Conservation (phyloP, 2,888 invertebrate genomes). For the Netelia fuscicornis region DNA sequence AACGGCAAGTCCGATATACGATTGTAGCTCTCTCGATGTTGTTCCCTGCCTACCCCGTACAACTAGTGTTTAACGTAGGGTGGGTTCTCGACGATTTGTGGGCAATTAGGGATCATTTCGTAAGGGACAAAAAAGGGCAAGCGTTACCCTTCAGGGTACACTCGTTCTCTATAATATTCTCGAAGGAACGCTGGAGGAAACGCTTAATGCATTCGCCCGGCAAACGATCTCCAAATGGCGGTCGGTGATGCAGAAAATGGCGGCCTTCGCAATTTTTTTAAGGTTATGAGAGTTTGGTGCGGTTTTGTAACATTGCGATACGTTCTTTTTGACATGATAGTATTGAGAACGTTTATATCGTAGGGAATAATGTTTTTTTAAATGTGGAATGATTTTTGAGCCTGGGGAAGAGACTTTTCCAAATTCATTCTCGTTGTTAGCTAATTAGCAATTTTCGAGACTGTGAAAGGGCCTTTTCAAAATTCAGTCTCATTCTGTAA, state of each 20-base stretch:
- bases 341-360: neutral
- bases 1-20: slow-evolving; percentile 48
- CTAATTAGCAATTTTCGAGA: neutral
- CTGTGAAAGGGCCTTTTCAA: neutral
- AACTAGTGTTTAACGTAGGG: slow-evolving; percentile 58
- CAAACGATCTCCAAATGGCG: neutral
- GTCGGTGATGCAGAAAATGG: neutral
- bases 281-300: neutral
- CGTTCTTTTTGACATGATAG: neutral
- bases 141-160: slow-evolving; percentile 23
- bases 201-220: neutral
- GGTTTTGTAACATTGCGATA: neutral
- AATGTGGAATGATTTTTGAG: neutral
- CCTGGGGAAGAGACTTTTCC: neutral
- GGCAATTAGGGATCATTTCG: slow-evolving; percentile 81
- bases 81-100: slow-evolving; percentile 80
- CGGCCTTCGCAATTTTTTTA: neutral
- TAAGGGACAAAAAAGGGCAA: slow-evolving; percentile 54
- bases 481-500: slow-evolving; percentile 1
- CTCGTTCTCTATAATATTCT: slow-evolving; percentile 9
- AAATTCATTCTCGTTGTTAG: neutral
- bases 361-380: neutral
- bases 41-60: slow-evolving; percentile 12
- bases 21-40: slow-evolving; percentile 54
- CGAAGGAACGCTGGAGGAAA: neutral